Conservation (phyloP, 2,888 invertebrate genomes). For the Metallyticus violacea region DNA sequence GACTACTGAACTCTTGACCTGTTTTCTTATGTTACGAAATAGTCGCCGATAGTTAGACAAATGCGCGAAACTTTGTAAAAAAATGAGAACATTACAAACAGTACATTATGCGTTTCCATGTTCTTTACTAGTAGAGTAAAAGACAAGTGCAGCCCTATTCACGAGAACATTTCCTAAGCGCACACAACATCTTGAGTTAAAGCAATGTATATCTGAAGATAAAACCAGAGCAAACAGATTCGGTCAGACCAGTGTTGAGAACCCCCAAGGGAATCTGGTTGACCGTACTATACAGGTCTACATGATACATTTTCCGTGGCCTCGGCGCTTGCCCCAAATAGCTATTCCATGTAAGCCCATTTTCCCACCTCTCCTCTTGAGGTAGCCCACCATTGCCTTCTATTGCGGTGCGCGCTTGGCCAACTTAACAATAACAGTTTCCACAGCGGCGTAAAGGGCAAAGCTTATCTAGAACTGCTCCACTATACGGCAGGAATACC, state of each 20-base stretch:
- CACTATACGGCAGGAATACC: neutral
- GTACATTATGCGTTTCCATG: too few relatives aligned
- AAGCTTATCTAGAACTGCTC: neutral
- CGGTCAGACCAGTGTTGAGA: neutral
- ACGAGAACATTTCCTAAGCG: too few relatives aligned
- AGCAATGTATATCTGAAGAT: neutral
- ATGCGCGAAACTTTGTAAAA: too few relatives aligned
- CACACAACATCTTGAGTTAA: too few relatives aligned
- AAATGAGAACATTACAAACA: too few relatives aligned
- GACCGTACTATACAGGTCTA: neutral
- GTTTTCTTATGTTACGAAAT: too few relatives aligned
- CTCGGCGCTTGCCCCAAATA: neutral
- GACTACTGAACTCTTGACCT: too few relatives aligned
- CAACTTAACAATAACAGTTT: neutral
- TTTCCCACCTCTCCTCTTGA: neutral
- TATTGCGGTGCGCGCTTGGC: neutral
- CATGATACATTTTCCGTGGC: neutral
- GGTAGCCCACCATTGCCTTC: constrained; percentile 9
- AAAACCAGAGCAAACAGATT: neutral
- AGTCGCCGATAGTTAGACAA: too few relatives aligned
- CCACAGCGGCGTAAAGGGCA: neutral
- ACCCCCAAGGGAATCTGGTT: neutral
- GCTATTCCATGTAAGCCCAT: neutral
- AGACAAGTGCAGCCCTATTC: too few relatives aligned
- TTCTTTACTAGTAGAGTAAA: too few relatives aligned